Conservation (phyloP, 2,113 vertebrate genomes). For the Archilochus colubris region DNA sequence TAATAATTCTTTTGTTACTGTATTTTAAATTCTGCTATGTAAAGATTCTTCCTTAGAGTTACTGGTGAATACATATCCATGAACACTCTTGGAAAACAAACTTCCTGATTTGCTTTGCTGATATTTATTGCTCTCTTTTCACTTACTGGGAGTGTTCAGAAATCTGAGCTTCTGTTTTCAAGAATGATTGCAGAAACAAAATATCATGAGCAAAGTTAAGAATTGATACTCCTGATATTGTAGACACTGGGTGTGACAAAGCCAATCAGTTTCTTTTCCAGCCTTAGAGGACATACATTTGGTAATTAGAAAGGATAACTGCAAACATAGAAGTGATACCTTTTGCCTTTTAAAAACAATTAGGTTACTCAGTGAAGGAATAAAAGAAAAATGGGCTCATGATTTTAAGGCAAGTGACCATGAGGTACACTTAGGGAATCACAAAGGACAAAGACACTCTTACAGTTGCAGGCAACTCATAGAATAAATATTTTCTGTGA, state of each 20-base stretch:
- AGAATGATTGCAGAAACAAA: not conserved
- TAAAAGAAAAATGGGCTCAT: not conserved
- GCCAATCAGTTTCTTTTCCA: not conserved
- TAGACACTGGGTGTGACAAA: not conserved
- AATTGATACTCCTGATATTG: not conserved
- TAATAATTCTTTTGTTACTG: not conserved
- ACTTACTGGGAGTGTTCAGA: not conserved
- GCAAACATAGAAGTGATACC: not conserved
- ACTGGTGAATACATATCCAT: not conserved
- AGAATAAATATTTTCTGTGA: not conserved
- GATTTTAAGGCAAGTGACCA: not conserved
- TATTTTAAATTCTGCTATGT: not conserved
- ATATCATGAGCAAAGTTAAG: not conserved
- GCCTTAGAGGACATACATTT: not conserved
- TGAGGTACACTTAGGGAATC: not conserved
- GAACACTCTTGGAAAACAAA: not conserved
- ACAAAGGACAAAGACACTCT: not conserved
- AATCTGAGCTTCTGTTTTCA: not conserved
- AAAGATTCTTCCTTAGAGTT: not conserved
- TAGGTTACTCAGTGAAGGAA: not conserved
- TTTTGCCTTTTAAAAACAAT: not conserved
- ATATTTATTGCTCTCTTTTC: not conserved
- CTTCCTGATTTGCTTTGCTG: not conserved
- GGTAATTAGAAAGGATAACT: not conserved
- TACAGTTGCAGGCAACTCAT: not conserved